phyloP scores from a whole-genome alignment of 2,113 vertebrate genomes.

The Ammodytes dubius region DNA sequence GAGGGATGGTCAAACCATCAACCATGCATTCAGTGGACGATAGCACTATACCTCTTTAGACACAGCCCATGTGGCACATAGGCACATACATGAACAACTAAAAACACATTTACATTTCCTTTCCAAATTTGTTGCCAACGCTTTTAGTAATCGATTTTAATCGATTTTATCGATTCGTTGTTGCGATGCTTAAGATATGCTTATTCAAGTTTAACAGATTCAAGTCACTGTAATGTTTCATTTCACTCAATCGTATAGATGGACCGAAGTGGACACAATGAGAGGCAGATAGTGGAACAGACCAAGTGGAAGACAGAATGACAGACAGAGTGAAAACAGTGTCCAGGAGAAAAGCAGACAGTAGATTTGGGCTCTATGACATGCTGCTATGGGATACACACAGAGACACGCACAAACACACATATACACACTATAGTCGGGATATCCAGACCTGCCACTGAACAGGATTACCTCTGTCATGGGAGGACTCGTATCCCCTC shows the following conservation, averaged over 20 bases:
- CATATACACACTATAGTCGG: slow-evolving; percentile 51
- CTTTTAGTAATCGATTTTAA: no score
- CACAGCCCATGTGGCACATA: neutral
- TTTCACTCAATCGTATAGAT: neutral
- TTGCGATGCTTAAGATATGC: neutral
- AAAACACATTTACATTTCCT: neutral
- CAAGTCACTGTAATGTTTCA: neutral
- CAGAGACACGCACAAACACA: slow-evolving; percentile 48
- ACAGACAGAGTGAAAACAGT: slow-evolving; percentile 28
- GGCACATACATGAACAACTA: neutral
- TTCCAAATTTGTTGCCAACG: no score
- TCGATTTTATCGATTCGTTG: neutral
- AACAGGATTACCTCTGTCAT: slow-evolving; percentile 80
- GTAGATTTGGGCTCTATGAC: slow-evolving; percentile 70
- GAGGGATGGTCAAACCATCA: no score
- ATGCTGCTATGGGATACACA: slow-evolving; percentile 65
- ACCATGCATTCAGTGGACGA: no score
- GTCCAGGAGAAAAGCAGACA: slow-evolving; percentile 43
- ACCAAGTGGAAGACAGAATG: slow-evolving; percentile 48
- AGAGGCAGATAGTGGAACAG: slow-evolving; percentile 54
- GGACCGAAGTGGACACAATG: slow-evolving; percentile 31
- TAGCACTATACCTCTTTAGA: no score
- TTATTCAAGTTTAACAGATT: neutral
- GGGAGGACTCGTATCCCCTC: slow-evolving; percentile 78
- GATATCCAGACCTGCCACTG: slow-evolving; percentile 79